Evolutionary conservation across 2,888 invertebrate species (phyloP), one percentile per base, ranked within the genome.

Genomic region (Drosophila gaucha): DNA sequence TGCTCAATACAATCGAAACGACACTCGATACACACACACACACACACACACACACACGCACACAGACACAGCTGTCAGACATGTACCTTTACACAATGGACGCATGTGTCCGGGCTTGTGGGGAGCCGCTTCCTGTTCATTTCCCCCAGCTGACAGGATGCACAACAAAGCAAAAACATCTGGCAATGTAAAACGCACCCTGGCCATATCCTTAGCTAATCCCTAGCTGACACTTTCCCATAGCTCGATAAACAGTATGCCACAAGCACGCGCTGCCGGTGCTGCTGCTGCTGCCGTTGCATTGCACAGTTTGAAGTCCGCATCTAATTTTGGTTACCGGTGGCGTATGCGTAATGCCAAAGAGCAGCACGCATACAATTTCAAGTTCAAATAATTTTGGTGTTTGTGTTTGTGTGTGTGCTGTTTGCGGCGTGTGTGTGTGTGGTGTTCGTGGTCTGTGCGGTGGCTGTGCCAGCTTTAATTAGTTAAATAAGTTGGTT

Each of bases 121-220:
- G 44, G 20, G 28, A 33, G 47, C 26, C 6, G 41, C 31, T 56
- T 76, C 71, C 72, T 64, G 71, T 76, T 72, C 72, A 72, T 71
- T 72, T 75, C 64, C 64, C 64, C 54, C 16, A 54, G 50, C 20
- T 71, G 72, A 57, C 72, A 57, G 62, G 12, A 16, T 35, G 47
- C 41, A 56, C 14, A 5, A 52, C 66, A 49, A 46, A 46, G 39
- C 43, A 46, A 14, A 57, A 43, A 50, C 50, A 24, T 55, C 35
- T 46, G 26, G 52, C 49, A 54, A 43, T 50, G 36, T 12, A 6
- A 26, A 26, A 16, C 10, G 12, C n/a, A 14, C 14, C 12, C 1
- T 2, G 12, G 28, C 20, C 18, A 24, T 18, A 18, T 18, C 46
- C 31, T 24, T 24, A 26, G 3, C 43, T 30, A 46, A 20, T 16